Conservation (phyloP, 2,888 invertebrate genomes). For the Caenorhabditis panamensis region DNA sequence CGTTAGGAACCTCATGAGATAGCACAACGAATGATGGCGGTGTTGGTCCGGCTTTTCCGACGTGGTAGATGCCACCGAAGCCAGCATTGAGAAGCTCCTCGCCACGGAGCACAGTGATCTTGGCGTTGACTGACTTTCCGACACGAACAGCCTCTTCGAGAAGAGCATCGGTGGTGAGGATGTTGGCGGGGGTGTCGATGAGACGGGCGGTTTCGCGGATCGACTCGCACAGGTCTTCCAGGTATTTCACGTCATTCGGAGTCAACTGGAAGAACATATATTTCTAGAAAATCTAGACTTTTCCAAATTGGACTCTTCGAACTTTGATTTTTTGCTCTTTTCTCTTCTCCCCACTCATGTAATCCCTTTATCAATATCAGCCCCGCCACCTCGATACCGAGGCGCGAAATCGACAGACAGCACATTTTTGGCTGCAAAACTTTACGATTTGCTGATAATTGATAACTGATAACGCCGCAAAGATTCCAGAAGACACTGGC, state of each 20-base stretch:
- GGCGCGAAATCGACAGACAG: background rate
- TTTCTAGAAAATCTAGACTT: too few species aligned
- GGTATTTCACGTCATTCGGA: slow-evolving; percentile 80
- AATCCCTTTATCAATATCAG: too few species aligned
- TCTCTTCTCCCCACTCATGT: slow-evolving; percentile 19
- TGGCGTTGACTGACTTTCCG: slow-evolving; percentile 60
- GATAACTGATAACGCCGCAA: background rate
- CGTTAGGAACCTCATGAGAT: slow-evolving; percentile 83
- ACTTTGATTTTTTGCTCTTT: background rate
- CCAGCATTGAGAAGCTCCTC: slow-evolving; percentile 88
- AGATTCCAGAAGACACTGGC: slow-evolving; percentile 22
- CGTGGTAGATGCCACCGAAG: slow-evolving; percentile 90
- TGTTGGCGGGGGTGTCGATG: slow-evolving; percentile 90
- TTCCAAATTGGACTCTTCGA: background rate
- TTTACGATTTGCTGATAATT: background rate
- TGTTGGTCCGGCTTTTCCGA: slow-evolving; percentile 87
- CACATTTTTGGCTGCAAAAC: background rate
- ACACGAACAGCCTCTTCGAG: slow-evolving; percentile 84
- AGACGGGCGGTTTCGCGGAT: slow-evolving; percentile 88
- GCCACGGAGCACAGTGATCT: slow-evolving; percentile 84
- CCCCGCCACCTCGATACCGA: background rate
- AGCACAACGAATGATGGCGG: slow-evolving; percentile 87
- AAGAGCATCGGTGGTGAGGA: slow-evolving; percentile 88
- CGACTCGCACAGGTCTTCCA: slow-evolving; percentile 81
- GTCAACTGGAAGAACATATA: slow-evolving; percentile 52